Evolutionary conservation across 2,113 vertebrate genomes (phyloP).

Genomic region (Ctenodactylus gundi): DNA sequence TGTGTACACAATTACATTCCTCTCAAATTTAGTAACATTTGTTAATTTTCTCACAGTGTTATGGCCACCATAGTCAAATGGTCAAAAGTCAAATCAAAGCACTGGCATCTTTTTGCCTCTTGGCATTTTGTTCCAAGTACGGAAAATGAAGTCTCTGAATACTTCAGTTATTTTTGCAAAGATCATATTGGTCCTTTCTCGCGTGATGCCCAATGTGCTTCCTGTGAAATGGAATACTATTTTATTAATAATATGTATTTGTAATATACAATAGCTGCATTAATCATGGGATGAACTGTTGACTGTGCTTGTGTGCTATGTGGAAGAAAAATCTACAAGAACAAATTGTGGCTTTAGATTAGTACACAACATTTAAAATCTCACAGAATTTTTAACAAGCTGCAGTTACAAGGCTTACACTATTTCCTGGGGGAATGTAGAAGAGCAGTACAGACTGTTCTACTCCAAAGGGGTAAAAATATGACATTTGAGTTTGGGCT

Average conservation of each 20-base stretch:
- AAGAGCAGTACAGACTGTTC: slow-evolving; percentile 94
- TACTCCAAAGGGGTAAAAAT: slow-evolving; percentile 93
- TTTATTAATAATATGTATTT: too few relatives aligned
- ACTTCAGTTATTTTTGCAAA: background rate
- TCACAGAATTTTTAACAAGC: slow-evolving; percentile 91
- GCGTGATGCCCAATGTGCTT: background rate
- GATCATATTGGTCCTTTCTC: background rate
- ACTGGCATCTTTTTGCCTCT: background rate
- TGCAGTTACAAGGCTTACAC: slow-evolving; percentile 94
- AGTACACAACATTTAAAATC: slow-evolving; percentile 34
- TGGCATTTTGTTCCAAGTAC: background rate
- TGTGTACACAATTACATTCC: background rate
- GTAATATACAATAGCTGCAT: too few relatives aligned
- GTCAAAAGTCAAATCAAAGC: background rate
- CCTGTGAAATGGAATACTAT: too few relatives aligned
- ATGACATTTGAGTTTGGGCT: slow-evolving; percentile 92
- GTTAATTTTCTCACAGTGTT: background rate
- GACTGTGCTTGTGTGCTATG: background rate
- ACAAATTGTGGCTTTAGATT: background rate
- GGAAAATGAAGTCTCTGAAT: background rate
- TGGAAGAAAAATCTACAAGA: background rate
- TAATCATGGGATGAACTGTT: too few relatives aligned
- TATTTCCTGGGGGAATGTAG: slow-evolving; percentile 92
- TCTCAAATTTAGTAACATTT: background rate
- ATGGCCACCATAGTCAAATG: background rate